A percentile compares a stretch with the other conserved stretches of the same genome.
These are phyloP conservation scores for Cavia aperea DNA, from an alignment of 2,113 vertebrate species.

Conservation along the genomic window DNA sequence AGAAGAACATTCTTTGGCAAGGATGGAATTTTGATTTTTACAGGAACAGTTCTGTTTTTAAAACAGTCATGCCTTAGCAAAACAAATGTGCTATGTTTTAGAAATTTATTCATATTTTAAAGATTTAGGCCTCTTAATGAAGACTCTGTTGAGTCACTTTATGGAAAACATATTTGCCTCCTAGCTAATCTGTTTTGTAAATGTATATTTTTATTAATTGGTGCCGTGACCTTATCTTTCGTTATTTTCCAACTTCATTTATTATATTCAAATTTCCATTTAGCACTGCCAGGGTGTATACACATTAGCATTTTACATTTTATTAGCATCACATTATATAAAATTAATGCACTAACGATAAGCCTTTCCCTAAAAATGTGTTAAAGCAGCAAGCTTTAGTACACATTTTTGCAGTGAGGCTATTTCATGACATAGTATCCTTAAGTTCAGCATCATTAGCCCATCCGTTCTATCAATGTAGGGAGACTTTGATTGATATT, in stretches of 20 bases:
- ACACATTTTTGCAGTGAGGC: background rate
- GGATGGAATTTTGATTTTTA: background rate
- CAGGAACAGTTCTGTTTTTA: background rate
- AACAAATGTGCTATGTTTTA: background rate
- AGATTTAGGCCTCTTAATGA: background rate
- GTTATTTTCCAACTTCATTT: background rate
- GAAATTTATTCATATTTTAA: constrained; percentile 1
- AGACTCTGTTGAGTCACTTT: background rate
- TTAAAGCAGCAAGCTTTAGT: background rate
- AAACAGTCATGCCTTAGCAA: background rate
- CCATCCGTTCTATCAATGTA: background rate
- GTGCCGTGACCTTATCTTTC: background rate
- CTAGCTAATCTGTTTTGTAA: constrained; percentile 14
- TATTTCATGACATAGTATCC: background rate
- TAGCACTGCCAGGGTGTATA: background rate
- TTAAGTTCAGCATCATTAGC: background rate
- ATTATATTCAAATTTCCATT: constrained; percentile 13
- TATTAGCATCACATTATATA: background rate
- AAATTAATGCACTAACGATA: background rate
- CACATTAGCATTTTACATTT: background rate
- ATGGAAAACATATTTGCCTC: background rate
- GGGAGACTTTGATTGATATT: background rate
- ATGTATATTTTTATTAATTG: constrained; percentile 8
- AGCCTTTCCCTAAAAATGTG: background rate
- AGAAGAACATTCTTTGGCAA: background rate